A percentile compares a stretch with the other conserved stretches of the same genome.
phyloP scores from a whole-genome alignment of 2,888 invertebrate species.

The Lepas anatifera region DNA sequence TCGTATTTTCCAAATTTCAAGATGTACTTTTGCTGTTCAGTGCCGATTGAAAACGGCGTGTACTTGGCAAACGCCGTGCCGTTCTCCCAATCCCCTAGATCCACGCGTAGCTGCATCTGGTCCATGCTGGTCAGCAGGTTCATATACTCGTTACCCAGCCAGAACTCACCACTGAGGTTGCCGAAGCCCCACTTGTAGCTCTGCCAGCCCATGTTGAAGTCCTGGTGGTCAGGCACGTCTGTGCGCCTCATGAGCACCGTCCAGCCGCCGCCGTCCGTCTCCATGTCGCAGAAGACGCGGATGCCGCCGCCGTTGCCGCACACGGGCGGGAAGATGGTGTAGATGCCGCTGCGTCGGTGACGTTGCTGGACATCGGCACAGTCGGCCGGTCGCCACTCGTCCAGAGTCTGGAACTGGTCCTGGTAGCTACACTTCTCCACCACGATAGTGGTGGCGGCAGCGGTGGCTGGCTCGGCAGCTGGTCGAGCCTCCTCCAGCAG shows the following conservation, averaged over 20 bases:
- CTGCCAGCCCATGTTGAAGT: constrained; percentile 82
- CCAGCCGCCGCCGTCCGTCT: no score
- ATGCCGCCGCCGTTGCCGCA: constrained; percentile 7
- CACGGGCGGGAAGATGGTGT: background rate
- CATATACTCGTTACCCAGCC: constrained; percentile 86
- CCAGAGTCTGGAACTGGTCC: background rate
- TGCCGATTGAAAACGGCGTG: background rate
- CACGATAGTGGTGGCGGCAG: background rate
- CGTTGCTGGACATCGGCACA: background rate
- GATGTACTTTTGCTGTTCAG: background rate
- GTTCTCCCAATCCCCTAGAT: constrained; percentile 72
- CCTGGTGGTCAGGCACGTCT: constrained; percentile 74
- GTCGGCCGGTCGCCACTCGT: background rate
- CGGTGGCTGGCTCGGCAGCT: background rate
- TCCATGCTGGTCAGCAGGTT: constrained; percentile 87
- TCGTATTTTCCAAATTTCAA: background rate
- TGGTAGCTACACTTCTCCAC: background rate
- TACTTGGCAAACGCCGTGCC: no score
- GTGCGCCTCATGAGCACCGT: constrained; percentile 83
- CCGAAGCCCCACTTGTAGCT: constrained; percentile 89
- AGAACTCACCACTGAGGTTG: constrained; percentile 77
- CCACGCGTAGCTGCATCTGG: constrained; percentile 72
- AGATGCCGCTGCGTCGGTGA: background rate
- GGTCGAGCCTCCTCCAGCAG: background rate
- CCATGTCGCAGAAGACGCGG: constrained; percentile 70